Conservation (phyloP, 2,113 vertebrate genomes). For the Mohoua ochrocephala region DNA sequence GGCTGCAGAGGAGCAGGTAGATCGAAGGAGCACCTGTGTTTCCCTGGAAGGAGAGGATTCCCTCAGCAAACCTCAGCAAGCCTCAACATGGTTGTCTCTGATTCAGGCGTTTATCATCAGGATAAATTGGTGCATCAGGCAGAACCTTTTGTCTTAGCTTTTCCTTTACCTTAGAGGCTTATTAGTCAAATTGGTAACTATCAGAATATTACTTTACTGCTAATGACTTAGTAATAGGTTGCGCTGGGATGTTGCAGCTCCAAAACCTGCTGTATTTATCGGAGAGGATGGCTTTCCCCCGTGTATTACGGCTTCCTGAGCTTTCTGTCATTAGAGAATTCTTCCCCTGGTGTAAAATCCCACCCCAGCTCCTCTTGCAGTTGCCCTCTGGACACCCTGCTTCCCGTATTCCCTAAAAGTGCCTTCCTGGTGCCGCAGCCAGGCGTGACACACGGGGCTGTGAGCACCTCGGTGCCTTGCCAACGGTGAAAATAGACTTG, state of each 20-base stretch:
- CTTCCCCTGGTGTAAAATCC: background rate
- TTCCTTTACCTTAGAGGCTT: constrained; percentile 26
- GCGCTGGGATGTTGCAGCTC: background rate
- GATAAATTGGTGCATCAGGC: background rate
- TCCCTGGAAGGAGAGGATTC: background rate
- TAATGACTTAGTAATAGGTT: constrained; percentile 11
- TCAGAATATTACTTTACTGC: constrained; percentile 15
- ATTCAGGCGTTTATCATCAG: background rate
- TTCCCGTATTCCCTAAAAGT: background rate
- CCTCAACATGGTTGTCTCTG: rapidly evolving
- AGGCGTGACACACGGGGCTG: background rate
- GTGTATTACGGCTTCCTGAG: background rate
- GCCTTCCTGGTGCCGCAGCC: background rate
- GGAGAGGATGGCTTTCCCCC: background rate
- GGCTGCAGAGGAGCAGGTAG: background rate
- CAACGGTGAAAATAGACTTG: constrained; percentile 11
- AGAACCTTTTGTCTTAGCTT: constrained; percentile 18
- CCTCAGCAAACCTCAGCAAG: background rate
- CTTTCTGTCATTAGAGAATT: background rate
- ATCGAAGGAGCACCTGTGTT: background rate
- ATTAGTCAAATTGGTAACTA: constrained; percentile 31
- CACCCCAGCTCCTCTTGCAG: background rate
- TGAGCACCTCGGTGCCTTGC: background rate
- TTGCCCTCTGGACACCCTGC: background rate
- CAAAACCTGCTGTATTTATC: background rate